Evolutionary conservation across 2,888 invertebrate species (phyloP).

Genomic region (Macrosoma leucophasiata): DNA sequence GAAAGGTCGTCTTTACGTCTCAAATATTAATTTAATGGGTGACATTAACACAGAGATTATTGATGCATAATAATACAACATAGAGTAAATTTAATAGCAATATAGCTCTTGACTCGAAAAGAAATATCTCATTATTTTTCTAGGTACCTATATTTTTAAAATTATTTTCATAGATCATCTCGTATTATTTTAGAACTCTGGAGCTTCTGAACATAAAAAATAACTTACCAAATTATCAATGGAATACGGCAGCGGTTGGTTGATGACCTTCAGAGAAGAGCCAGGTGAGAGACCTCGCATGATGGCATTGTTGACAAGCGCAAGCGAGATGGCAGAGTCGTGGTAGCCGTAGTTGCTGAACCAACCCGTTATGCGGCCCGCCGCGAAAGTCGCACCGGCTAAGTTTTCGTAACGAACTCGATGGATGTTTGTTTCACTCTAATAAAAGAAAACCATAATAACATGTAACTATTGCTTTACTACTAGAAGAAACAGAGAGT

Average conservation of each 20-base stretch:
- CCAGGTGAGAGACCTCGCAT: conserved; percentile 61
- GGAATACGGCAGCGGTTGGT: conserved; percentile 82
- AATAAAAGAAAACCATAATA: conserved; percentile 23
- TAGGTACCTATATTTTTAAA: too few relatives aligned
- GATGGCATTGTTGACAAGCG: conserved; percentile 79
- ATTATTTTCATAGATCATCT: too few relatives aligned
- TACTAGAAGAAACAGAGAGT: too few relatives aligned
- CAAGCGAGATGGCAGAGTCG: conserved; percentile 81
- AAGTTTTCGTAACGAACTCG: conserved; percentile 71
- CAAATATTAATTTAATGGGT: too few relatives aligned
- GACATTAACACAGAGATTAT: too few relatives aligned
- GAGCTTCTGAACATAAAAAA: conserved; percentile 1
- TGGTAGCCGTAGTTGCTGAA: conserved; percentile 89
- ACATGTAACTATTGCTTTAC: not conserved
- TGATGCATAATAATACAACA: too few relatives aligned
- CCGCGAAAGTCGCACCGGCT: conserved; percentile 73
- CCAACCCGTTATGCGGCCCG: conserved; percentile 75
- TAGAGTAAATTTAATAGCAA: too few relatives aligned
- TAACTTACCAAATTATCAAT: conserved; percentile 74
- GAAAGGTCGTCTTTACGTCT: too few relatives aligned
- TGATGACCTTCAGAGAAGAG: conserved; percentile 68
- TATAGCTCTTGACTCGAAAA: too few relatives aligned
- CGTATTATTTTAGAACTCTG: too few relatives aligned
- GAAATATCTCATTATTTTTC: too few relatives aligned
- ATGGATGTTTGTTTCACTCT: conserved; percentile 48